A percentile compares a stretch with the other conserved stretches of the same genome.
These are phyloP conservation scores for Phylloscopus trochiloides DNA, from an alignment of 2,113 vertebrate genomes.

Conservation along the genomic window DNA sequence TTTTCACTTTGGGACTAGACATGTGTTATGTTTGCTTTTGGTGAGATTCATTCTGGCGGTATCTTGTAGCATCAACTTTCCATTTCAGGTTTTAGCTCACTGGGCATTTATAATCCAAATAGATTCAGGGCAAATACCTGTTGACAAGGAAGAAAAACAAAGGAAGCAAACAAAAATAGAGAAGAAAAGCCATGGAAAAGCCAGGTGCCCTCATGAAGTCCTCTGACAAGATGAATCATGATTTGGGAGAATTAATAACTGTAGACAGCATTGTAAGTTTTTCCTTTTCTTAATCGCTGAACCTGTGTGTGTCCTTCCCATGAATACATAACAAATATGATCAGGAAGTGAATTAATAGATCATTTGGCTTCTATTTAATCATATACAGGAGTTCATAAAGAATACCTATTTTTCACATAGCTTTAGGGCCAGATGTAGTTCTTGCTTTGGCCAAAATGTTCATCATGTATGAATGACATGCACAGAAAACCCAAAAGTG, in stretches of 20 bases:
- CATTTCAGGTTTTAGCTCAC: constrained; percentile 9
- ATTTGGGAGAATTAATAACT: constrained; percentile 34
- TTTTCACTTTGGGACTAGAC: neutral
- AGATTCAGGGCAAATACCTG: constrained; percentile 11
- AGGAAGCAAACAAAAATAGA: constrained; percentile 21
- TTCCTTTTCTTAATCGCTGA: constrained; percentile 45
- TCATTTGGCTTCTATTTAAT: constrained; percentile 10
- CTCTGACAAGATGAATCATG: constrained; percentile 45
- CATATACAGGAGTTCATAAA: neutral
- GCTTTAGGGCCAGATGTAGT: neutral
- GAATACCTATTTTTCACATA: neutral
- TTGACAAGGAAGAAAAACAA: constrained; percentile 41
- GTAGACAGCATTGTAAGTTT: constrained; percentile 37
- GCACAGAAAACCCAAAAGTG: neutral
- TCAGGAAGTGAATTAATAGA: constrained; percentile 31
- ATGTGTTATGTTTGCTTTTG: neutral
- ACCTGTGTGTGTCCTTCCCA: neutral
- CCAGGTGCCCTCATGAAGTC: constrained; percentile 16
- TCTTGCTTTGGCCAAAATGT: neutral
- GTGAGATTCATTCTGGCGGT: neutral
- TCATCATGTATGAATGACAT: neutral
- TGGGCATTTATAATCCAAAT: constrained; percentile 15
- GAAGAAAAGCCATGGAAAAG: constrained; percentile 13
- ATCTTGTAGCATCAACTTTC: neutral
- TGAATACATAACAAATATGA: constrained; percentile 19